Evolutionary conservation across 2,797 vertebrate genomes (phyloP), one percentile per base, ranked within the genome.

Genomic region (Acipenser oxyrinchus): DNA sequence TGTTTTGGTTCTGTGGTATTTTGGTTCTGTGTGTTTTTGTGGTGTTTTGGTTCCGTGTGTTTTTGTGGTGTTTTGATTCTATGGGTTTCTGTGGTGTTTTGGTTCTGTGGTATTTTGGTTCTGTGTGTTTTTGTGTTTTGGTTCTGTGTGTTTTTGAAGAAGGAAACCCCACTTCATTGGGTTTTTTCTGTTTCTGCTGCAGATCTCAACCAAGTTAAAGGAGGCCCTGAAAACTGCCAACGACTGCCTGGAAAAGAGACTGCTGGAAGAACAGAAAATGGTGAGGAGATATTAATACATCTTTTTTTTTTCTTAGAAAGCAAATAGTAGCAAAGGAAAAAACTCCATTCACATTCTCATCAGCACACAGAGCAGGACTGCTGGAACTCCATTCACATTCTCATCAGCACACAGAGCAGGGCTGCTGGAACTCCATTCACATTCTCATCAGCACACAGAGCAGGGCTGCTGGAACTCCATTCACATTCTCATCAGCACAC

Each of bases 131-230:
- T 37, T 37, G 23, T 1, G 23, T 18, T 18, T 37, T 37, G 23
- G 2, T 37, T 37, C 23, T 37, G 23, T 51, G 50, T 53, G 11
- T 23, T 15, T 49, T 13, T 37, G 23, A 37, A 37, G 23, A 37
- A 37, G 23, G 23, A 37, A 37, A 37, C 2, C 23, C 23, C 23
- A 4, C 23, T 37, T 62, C 13, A 18, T 62, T 50, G 48, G 6
- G 1, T 57, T 4, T 7, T 58, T 8, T 13, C 8, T 53, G 53
- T 62, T 48, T 6, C 1, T 50, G 67, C 13, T 78, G 8, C 62
- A 99, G 96, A 91, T 96, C 73, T 92, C 95, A 65, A 92, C 91
- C 63, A 92, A 94, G 73, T 85, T 99, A 85, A 97, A 93, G 86
- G 96, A 99, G 64, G 92, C 94, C 0, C 77, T 98, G 84, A 96